Conservation (phyloP, 2,797 vertebrate genomes). For the Balearica regulorum region DNA sequence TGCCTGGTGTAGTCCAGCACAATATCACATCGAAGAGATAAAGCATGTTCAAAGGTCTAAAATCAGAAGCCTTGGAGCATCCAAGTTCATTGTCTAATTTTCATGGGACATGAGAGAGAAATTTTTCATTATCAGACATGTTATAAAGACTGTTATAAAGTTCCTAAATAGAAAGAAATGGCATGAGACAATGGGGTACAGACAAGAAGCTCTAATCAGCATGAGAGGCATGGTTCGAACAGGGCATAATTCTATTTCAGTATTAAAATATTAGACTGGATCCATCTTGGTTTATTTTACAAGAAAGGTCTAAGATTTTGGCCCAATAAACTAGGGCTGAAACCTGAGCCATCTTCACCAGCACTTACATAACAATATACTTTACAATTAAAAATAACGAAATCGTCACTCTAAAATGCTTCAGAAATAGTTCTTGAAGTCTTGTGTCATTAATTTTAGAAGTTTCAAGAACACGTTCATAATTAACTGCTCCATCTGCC, state of each 20-base stretch:
- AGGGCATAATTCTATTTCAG: not conserved
- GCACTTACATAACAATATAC: not conserved
- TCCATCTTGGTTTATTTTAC: not conserved
- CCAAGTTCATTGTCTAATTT: not conserved
- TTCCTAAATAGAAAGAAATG: not conserved
- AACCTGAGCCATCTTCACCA: not conserved
- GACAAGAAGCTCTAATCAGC: not conserved
- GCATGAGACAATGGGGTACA: not conserved
- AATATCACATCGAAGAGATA: not conserved
- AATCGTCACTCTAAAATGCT: not conserved
- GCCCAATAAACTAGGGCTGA: not conserved
- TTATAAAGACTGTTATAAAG: not conserved
- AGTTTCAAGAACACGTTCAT: not conserved
- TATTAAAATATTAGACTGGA: not conserved
- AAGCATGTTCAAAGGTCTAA: not conserved
- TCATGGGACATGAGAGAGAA: not conserved
- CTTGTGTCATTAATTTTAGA: not conserved
- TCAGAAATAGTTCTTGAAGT: not conserved
- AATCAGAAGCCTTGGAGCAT: not conserved
- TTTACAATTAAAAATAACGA: not conserved
- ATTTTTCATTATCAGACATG: not conserved
- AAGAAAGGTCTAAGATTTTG: not conserved
- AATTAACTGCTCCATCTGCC: not conserved
- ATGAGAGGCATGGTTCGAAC: fast-evolving
- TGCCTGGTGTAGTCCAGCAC: not conserved